phyloP scores from a whole-genome alignment of 1,140 invertebrate species.

The Conopomorpha cramerella region DNA sequence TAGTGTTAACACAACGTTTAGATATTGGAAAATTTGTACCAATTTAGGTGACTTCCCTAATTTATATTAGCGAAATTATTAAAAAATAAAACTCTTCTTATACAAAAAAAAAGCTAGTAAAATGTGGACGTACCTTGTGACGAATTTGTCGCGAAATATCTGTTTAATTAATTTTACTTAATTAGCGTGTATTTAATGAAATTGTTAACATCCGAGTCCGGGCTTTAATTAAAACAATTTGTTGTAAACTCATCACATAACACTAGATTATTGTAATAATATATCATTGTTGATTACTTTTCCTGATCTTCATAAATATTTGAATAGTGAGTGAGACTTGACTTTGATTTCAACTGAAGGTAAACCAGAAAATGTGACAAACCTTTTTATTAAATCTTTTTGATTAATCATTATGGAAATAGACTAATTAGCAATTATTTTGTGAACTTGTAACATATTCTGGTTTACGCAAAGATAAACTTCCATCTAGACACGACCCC shows the following conservation, averaged over 20 bases:
- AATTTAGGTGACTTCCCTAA: not conserved
- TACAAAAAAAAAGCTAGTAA: not conserved
- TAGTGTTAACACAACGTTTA: not conserved
- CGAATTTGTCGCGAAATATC: not conserved
- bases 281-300: conserved; percentile 38
- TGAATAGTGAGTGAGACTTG: conserved; percentile 14
- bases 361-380: not conserved
- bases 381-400: too few species aligned
- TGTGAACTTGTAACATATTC: too few species aligned
- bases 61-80: not conserved
- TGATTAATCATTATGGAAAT: too few species aligned
- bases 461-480: too few species aligned
- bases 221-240: conserved; percentile 28
- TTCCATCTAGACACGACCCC: too few species aligned
- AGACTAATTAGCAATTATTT: too few species aligned
- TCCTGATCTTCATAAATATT: conserved; percentile 48
- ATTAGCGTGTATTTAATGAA: not conserved
- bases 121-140: not conserved
- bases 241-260: conserved; percentile 47
- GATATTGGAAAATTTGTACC: not conserved
- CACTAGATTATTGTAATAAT: conserved; percentile 53
- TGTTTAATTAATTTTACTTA: not conserved
- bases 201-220: not conserved
- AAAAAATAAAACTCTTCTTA: not conserved
- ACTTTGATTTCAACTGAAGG: not conserved